Evolutionary conservation across 2,888 invertebrate genomes (phyloP).

Genomic region (Ischnus inquisitorius): DNA sequence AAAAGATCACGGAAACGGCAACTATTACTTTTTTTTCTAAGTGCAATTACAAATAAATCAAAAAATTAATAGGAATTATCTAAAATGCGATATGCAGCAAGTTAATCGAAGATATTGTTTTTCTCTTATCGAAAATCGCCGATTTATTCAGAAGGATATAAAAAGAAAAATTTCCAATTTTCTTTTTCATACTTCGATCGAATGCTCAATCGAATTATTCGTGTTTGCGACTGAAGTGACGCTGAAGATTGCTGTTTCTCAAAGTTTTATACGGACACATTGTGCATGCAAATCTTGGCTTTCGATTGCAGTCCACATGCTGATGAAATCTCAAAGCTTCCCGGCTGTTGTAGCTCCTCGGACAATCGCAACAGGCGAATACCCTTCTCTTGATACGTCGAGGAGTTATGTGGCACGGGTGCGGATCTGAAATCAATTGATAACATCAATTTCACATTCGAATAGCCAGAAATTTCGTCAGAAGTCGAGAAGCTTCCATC

Average conservation of each 20-base stretch:
- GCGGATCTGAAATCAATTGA: constrained; percentile 41
- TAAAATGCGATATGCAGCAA: background rate
- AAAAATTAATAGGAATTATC: no score
- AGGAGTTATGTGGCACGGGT: constrained; percentile 44
- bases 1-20: background rate
- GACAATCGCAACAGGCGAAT: constrained; percentile 89
- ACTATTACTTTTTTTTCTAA: background rate
- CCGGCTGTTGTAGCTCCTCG: constrained; percentile 87
- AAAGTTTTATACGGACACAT: constrained; percentile 83
- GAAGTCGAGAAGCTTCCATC: background rate
- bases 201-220: constrained; percentile 72
- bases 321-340: constrained; percentile 82
- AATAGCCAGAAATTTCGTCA: background rate
- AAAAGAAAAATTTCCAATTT: background rate
- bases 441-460: background rate
- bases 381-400: constrained; percentile 28
- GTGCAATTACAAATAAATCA: constrained; percentile 10
- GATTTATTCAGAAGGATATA: background rate
- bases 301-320: constrained; percentile 84
- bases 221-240: constrained; percentile 84
- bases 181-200: constrained; percentile 9
- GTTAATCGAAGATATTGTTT: constrained; percentile 7
- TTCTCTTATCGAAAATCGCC: background rate
- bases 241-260: constrained; percentile 84
- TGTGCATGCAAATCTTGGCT: constrained; percentile 84